Evolutionary conservation across 2,113 vertebrate genomes (phyloP).

Genomic region (Beaufortia kweichowensis): DNA sequence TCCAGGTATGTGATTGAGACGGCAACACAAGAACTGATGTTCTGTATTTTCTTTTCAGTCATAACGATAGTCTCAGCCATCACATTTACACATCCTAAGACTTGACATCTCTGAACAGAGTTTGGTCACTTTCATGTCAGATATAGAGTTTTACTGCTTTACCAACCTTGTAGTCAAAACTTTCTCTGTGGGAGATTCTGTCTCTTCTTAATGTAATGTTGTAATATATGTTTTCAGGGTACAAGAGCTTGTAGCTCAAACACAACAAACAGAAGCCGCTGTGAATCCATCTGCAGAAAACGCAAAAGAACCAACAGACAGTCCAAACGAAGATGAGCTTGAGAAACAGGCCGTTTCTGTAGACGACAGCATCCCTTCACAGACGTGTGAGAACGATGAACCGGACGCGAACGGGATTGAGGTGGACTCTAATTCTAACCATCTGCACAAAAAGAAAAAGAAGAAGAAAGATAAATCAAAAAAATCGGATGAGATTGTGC

Average conservation of each 20-base stretch:
- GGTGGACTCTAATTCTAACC: constrained; percentile 10
- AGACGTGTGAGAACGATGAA: neutral
- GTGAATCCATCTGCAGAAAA: neutral
- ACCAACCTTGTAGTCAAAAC: too few species aligned
- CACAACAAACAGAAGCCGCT: constrained; percentile 49
- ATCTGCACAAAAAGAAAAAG: constrained; percentile 51
- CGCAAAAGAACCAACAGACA: constrained; percentile 6
- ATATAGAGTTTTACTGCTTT: too few species aligned
- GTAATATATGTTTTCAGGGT: constrained; percentile 61
- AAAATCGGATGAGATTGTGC: constrained; percentile 45
- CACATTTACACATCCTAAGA: too few species aligned
- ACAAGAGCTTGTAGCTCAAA: constrained; percentile 63
- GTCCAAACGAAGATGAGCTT: constrained; percentile 55
- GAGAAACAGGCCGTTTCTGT: neutral
- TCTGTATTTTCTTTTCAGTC: too few species aligned
- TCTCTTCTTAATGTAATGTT: neutral
- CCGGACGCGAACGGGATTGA: neutral
- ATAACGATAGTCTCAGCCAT: too few species aligned
- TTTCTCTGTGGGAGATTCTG: too few species aligned
- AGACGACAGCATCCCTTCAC: neutral
- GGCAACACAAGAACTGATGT: too few species aligned
- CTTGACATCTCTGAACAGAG: too few species aligned
- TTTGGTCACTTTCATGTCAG: too few species aligned
- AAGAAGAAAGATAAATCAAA: constrained; percentile 65
- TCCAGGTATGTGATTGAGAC: constrained; percentile 71